Conservation (phyloP, 2,113 vertebrate genomes). For the Gasterosteus nipponicus region DNA sequence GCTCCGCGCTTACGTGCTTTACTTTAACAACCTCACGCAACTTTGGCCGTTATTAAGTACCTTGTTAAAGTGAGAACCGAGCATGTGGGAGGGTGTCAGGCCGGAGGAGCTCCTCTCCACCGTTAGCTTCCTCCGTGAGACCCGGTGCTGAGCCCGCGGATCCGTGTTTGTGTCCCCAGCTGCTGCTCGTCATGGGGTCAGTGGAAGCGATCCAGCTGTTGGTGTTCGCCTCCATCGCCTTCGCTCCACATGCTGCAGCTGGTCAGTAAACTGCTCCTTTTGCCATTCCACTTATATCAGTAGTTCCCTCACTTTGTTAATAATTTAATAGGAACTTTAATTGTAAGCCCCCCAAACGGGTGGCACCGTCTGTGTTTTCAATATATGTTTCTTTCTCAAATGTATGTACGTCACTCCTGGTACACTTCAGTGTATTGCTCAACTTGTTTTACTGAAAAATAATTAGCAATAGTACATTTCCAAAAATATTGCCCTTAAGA, state of each 20-base stretch:
- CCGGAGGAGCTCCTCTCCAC: neutral
- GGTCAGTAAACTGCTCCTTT: conserved; percentile 35
- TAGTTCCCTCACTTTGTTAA: no score
- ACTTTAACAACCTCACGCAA: neutral
- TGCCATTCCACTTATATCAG: neutral
- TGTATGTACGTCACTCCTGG: no score
- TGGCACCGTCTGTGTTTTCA: no score
- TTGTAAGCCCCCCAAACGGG: no score
- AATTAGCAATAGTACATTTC: no score
- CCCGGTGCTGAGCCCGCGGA: neutral
- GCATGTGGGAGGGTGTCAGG: neutral
- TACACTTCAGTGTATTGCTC: no score
- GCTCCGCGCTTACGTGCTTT: no score
- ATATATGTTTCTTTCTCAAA: no score
- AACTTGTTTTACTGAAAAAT: no score
- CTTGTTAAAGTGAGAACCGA: neutral
- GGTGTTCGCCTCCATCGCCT: conserved; percentile 30
- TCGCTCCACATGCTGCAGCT: neutral
- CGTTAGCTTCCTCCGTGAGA: neutral
- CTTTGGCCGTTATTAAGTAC: neutral
- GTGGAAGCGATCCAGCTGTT: conserved; percentile 16
- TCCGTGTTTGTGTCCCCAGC: neutral
- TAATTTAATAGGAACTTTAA: no score
- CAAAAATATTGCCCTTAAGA: no score
- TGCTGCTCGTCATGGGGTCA: conserved; percentile 34